A percentile compares a stretch with the other conserved stretches of the same genome.
Conservation (phyloP, 2,797 vertebrate genomes). For the Octomys mimax region DNA sequence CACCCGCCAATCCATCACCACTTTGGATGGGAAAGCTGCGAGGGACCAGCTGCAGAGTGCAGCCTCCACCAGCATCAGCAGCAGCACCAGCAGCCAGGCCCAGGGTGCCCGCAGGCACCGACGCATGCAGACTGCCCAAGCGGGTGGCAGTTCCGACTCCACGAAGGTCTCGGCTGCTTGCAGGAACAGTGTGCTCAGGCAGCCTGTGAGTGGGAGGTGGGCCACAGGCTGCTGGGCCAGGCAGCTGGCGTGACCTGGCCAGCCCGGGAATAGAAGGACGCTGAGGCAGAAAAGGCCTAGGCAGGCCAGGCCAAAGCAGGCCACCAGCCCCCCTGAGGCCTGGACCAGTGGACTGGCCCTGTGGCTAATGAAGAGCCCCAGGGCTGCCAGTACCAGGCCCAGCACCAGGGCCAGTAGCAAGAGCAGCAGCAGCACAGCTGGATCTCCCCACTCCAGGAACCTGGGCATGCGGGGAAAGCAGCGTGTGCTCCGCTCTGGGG, state of each 20-base stretch:
- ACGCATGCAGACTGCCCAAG: conserved; percentile 84
- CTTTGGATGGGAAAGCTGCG: not conserved
- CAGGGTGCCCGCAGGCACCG: conserved; percentile 63
- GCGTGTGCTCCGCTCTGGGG: conserved; percentile 87
- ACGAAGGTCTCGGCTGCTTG: conserved; percentile 88
- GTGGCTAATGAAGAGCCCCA: conserved; percentile 88
- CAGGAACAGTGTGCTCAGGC: conserved; percentile 90
- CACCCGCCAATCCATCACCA: not conserved
- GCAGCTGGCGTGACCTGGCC: conserved; percentile 88
- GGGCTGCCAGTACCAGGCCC: conserved; percentile 80
- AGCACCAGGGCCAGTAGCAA: conserved; percentile 80
- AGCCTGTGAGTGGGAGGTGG: conserved; percentile 86
- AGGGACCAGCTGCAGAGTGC: conserved; percentile 75
- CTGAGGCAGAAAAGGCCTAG: conserved; percentile 90
- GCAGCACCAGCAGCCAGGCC: conserved; percentile 81
- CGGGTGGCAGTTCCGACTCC: conserved; percentile 89
- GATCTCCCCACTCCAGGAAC: conserved; percentile 90
- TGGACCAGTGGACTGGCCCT: conserved; percentile 88
- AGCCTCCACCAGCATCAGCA: not conserved
- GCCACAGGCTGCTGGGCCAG: conserved; percentile 87
- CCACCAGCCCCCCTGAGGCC: conserved; percentile 89
- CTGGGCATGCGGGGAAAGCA: conserved; percentile 90
- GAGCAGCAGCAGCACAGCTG: conserved; percentile 85
- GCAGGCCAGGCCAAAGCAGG: conserved; percentile 88
- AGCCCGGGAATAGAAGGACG: conserved; percentile 91